Conservation (phyloP, 2,888 invertebrate genomes). For the Campoletis raptor region DNA sequence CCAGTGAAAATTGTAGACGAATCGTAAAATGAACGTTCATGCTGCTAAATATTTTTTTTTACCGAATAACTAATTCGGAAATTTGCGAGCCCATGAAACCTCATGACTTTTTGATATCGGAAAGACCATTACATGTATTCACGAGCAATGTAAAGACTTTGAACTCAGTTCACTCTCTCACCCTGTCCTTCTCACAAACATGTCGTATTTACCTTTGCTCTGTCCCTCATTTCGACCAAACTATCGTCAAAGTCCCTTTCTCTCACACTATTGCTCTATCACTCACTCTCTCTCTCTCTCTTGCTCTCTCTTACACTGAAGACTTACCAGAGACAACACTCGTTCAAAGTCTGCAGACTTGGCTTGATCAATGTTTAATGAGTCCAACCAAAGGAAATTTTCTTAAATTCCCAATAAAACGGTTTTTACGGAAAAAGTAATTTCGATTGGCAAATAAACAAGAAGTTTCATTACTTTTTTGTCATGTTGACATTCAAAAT, state of each 20-base stretch:
- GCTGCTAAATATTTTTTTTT: background rate
- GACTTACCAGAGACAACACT: background rate
- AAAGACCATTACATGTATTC: background rate
- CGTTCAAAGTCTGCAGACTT: conserved; percentile 50
- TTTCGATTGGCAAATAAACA: conserved; percentile 55
- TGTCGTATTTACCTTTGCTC: conserved; percentile 33
- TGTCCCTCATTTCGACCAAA: conserved; percentile 17
- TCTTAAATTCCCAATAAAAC: conserved; percentile 75
- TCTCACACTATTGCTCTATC: no score
- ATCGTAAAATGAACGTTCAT: background rate
- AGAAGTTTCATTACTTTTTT: background rate
- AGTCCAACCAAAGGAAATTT: conserved; percentile 73
- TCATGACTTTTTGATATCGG: background rate
- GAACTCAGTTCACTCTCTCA: background rate
- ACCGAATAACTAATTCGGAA: background rate
- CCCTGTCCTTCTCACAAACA: conserved; percentile 12
- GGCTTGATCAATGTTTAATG: conserved; percentile 78
- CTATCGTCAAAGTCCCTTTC: background rate
- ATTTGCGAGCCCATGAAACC: background rate
- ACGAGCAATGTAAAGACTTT: background rate
- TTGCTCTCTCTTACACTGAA: background rate
- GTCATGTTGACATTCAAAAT: conserved; percentile 1
- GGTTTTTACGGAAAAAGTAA: conserved; percentile 77
- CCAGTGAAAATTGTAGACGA: background rate
- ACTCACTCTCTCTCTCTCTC: background rate